A percentile compares a stretch with the other conserved stretches of the same genome.
These are phyloP conservation scores for Aurelia coerulea DNA, from an alignment of 30 jellyfish, hydroid and myxozoan species.

Conservation along the genomic window DNA sequence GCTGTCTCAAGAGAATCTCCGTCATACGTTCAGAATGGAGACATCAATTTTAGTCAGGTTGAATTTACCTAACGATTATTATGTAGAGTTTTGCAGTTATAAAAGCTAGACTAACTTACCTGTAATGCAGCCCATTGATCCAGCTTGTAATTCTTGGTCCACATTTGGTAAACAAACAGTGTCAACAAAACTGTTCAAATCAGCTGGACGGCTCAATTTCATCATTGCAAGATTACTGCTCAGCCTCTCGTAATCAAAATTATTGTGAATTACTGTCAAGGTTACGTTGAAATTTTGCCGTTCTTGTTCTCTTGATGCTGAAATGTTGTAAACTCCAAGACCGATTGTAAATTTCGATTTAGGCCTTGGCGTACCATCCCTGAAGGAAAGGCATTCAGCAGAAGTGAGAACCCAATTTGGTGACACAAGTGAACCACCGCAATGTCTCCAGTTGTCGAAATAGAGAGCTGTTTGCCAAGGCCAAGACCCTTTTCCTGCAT, in stretches of 20 bases:
- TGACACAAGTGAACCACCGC: not conserved
- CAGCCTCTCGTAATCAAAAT: not conserved
- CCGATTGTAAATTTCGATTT: not conserved
- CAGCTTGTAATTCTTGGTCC: not conserved
- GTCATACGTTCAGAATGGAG: too few species aligned
- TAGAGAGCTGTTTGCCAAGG: not conserved
- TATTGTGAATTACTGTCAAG: not conserved
- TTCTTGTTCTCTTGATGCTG: too few species aligned
- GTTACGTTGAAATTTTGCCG: not conserved
- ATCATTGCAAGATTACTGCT: not conserved
- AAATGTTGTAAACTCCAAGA: not conserved
- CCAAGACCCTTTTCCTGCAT: not conserved
- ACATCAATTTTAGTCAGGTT: too few species aligned
- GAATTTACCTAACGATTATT: too few species aligned
- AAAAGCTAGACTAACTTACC: too few species aligned
- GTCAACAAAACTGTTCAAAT: not conserved
- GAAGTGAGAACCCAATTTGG: slow-evolving; percentile 1
- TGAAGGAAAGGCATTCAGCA: not conserved
- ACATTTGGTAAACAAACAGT: not conserved
- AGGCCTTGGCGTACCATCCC: too few species aligned
- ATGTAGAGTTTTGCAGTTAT: too few species aligned
- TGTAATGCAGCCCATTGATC: not conserved
- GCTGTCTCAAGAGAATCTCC: too few species aligned
- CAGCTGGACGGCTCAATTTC: not conserved
- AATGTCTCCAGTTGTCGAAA: not conserved